Evolutionary conservation across 64 coral and sea anemone genomes (phyloP).

Genomic region (Astreopora myriophthalma): DNA sequence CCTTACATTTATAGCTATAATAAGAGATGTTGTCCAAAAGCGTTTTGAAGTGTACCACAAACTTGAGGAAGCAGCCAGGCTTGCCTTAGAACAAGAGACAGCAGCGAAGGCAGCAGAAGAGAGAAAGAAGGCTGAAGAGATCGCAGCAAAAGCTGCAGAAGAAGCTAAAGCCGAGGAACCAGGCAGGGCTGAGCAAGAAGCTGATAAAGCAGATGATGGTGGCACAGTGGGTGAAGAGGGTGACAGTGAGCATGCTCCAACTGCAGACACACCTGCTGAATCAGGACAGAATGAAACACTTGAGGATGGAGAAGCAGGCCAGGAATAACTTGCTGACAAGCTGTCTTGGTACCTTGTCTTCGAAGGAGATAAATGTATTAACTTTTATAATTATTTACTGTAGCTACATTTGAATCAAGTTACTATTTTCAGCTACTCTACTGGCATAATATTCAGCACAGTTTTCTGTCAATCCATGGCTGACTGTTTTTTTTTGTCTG

Average conservation of each 20-base stretch:
- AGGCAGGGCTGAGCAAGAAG: conserved; percentile 20
- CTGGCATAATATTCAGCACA: not conserved
- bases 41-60: conserved; percentile 78
- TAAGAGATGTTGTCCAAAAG: conserved; percentile 91
- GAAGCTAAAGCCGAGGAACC: conserved; percentile 29
- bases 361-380: not conserved
- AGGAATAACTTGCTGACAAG: not conserved
- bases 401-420: not conserved
- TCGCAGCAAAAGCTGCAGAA: conserved; percentile 57
- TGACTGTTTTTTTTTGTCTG: not conserved
- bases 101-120: conserved; percentile 71
- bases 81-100: conserved; percentile 70
- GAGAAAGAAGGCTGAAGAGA: conserved; percentile 67
- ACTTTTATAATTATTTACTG: not conserved
- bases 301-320: not conserved
- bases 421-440: not conserved
- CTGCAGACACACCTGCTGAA: conserved; percentile 17
- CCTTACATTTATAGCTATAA: conserved; percentile 65
- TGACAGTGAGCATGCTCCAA: not conserved
- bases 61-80: conserved; percentile 78
- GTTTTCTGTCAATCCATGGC: not conserved
- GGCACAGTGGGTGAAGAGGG: conserved; percentile 2
- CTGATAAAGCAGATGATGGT: not conserved
- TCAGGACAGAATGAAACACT: conserved; percentile 38
- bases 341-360: not conserved